Conservation (phyloP, 2,797 vertebrate species). For the Todus mexicanus region DNA sequence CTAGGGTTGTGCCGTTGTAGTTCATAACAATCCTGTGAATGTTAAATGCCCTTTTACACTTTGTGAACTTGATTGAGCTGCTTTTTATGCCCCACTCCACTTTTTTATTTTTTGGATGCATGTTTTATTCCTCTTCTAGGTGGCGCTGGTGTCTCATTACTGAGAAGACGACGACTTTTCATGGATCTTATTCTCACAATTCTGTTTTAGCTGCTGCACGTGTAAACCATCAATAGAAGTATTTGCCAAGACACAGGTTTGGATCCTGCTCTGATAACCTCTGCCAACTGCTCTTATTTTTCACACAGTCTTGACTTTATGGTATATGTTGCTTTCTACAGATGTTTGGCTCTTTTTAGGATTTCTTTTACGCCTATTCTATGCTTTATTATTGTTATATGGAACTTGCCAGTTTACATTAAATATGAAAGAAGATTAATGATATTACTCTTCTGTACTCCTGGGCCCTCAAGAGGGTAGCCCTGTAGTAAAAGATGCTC, state of each 20-base stretch:
- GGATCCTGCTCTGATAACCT: neutral
- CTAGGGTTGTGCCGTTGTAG: neutral
- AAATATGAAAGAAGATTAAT: neutral
- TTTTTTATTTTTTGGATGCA: neutral
- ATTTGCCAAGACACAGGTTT: neutral
- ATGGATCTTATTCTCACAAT: neutral
- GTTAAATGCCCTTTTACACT: neutral
- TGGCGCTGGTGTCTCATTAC: conserved; percentile 37
- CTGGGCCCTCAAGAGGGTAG: neutral
- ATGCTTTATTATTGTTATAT: neutral
- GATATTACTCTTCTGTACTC: neutral
- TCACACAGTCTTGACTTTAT: neutral
- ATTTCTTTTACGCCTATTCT: neutral
- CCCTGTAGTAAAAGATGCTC: neutral
- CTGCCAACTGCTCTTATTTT: neutral
- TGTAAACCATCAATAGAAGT: neutral
- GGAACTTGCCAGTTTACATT: neutral
- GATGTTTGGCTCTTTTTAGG: neutral
- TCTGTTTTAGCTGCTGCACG: neutral
- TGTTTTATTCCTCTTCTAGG: conserved; percentile 45
- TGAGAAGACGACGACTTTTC: rapidly evolving
- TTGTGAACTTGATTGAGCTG: neutral
- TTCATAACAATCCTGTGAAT: neutral
- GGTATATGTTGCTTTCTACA: neutral
- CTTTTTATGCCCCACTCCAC: neutral